Evolutionary conservation across 2,797 vertebrate genomes (phyloP).

Genomic region (Taeniopygia guttata): DNA sequence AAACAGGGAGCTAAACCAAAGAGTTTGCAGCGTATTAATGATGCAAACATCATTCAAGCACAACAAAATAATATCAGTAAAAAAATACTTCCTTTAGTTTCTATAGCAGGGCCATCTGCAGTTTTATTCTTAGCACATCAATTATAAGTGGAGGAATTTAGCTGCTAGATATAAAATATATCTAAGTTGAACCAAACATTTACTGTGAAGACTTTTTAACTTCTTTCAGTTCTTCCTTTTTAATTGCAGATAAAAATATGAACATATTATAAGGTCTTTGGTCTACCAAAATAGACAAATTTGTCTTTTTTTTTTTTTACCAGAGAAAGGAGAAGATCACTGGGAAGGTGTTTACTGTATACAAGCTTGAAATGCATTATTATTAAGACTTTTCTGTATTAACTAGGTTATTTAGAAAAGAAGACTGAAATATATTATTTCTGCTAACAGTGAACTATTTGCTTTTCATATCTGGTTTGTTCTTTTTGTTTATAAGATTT

Average conservation of each 20-base stretch:
- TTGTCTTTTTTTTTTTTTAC: not conserved
- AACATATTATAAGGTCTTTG: not conserved
- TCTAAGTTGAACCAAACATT: not conserved
- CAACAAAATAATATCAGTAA: not conserved
- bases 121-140: not conserved
- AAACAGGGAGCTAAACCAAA: not conserved
- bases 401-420: not conserved
- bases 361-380: not conserved
- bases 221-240: not conserved
- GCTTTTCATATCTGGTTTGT: not conserved
- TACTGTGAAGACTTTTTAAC: not conserved
- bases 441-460: not conserved
- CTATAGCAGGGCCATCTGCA: not conserved
- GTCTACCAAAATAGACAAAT: not conserved
- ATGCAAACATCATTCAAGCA: not conserved
- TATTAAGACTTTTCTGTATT: not conserved
- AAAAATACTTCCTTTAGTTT: not conserved
- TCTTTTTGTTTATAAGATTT: not conserved
- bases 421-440: not conserved
- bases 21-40: not conserved
- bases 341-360: not conserved
- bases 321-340: not conserved
- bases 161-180: not conserved
- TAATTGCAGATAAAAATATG: fast-evolving
- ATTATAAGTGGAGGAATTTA: not conserved